These are phyloP conservation scores for Linnaemya vulpina DNA, from an alignment of 2,888 invertebrate species.

Conservation along the genomic window DNA sequence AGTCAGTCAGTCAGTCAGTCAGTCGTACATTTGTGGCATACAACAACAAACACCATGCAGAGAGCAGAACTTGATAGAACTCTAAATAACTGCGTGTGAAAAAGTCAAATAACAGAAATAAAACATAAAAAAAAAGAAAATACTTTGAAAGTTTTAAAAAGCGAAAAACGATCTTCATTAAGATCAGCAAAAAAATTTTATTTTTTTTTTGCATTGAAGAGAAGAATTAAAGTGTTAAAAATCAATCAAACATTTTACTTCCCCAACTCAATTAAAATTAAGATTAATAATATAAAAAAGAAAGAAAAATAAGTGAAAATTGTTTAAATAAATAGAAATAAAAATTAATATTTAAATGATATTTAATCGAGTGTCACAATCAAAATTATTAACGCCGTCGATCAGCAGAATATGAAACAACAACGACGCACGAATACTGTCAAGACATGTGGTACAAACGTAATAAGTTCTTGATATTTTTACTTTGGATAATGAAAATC, in stretches of 20 bases:
- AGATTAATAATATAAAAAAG: not conserved
- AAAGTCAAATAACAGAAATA: too few relatives aligned
- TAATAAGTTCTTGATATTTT: constrained; percentile 82
- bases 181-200: constrained; percentile 2
- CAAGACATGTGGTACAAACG: constrained; percentile 82
- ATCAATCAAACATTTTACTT: too few relatives aligned
- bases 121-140: constrained; percentile 35
- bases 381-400: constrained; percentile 41
- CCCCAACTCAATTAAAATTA: constrained; percentile 7
- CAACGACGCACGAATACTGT: constrained; percentile 63
- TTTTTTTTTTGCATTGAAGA: constrained; percentile 21
- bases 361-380: constrained; percentile 60
- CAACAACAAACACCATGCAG: constrained; percentile 22
- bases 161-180: constrained; percentile 13
- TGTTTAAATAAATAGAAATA: constrained; percentile 20
- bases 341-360: constrained; percentile 47
- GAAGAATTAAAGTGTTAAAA: constrained; percentile 35
- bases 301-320: not conserved
- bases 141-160: constrained; percentile 10
- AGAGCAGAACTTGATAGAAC: constrained; percentile 42
- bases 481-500: constrained; percentile 83
- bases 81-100: constrained; percentile 60
- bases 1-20: too few relatives aligned
- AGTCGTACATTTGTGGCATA: too few relatives aligned
- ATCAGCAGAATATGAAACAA: constrained; percentile 69